Conservation (phyloP, 1,140 invertebrate species). For the Drosophila takahashii region DNA sequence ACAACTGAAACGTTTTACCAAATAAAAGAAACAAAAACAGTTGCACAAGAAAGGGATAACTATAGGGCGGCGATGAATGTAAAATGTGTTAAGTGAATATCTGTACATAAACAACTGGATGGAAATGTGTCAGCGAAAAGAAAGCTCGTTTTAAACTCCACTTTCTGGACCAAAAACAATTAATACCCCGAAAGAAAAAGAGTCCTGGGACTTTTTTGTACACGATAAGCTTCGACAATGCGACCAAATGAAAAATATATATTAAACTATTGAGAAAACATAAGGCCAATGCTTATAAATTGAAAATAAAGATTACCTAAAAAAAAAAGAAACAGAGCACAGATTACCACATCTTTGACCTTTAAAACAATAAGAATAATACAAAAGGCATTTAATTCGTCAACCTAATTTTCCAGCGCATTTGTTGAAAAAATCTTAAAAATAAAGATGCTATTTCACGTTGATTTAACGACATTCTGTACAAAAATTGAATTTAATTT, state of each 20-base stretch:
- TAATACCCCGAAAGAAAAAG: neutral
- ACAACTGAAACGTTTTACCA: conserved; percentile 37
- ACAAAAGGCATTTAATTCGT: too few relatives aligned
- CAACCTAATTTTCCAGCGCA: too few relatives aligned
- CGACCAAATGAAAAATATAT: too few relatives aligned
- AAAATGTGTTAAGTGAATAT: conserved; percentile 65
- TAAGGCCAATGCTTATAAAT: too few relatives aligned
- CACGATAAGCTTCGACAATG: too few relatives aligned
- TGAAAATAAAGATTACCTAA: too few relatives aligned
- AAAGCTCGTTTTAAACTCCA: neutral
- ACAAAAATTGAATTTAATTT: conserved; percentile 14
- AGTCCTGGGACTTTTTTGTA: neutral
- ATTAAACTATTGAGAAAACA: too few relatives aligned
- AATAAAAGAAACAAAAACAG: conserved; percentile 7
- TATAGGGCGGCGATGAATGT: conserved; percentile 29
- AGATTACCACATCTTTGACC: too few relatives aligned
- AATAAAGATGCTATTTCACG: neutral
- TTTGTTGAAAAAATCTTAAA: too few relatives aligned
- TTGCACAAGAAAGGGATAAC: conserved; percentile 12
- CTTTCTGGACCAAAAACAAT: neutral
- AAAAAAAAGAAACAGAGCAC: too few relatives aligned
- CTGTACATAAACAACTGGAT: conserved; percentile 24
- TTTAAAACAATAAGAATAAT: too few relatives aligned
- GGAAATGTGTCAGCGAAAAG: conserved; percentile 14
- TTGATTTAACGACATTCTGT: neutral